Percentiles rank a stretch among this genome's conserved stretches.
Evolutionary conservation across 2,888 invertebrate species (phyloP).

Genomic region (Nymphalis urticae): DNA sequence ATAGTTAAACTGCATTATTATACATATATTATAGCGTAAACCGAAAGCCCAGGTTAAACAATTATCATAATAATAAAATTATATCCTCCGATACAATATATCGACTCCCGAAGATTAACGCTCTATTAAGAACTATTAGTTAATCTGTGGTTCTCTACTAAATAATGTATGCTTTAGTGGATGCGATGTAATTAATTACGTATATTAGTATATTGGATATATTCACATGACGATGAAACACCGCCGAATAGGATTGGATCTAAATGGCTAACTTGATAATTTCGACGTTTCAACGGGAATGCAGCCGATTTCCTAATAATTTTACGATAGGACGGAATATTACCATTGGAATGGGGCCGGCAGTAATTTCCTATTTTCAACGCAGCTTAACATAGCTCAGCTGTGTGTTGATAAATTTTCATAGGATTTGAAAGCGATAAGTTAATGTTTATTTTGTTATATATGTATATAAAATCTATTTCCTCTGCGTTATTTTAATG

Average conservation of each 20-base stretch:
- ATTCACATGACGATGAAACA: constrained; percentile 15
- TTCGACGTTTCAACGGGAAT: constrained; percentile 20
- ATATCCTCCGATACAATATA: no score
- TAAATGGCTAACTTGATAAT: constrained; percentile 30
- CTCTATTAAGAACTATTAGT: no score
- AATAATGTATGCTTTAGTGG: no score
- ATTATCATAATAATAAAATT: no score
- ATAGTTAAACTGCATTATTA: no score
- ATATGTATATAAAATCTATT: not conserved
- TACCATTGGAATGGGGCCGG: constrained; percentile 27
- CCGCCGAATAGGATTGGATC: constrained; percentile 13
- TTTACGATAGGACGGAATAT: constrained; percentile 32
- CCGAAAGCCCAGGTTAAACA: no score
- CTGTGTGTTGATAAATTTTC: constrained; percentile 26
- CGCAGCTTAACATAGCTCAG: constrained; percentile 27
- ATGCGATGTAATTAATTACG: no score
- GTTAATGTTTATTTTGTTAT: constrained; percentile 16
- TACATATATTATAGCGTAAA: no score
- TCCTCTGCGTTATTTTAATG: no score
- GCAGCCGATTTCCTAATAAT: constrained; percentile 29
- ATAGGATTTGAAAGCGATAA: constrained; percentile 21
- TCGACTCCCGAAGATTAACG: no score
- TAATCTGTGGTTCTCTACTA: no score
- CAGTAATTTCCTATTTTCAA: constrained; percentile 30
- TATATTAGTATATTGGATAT: not conserved